Base-by-base conservation (phyloP, 92 coral and sea anemone genomes). In the Hydrozoanthus gracilis region DNA sequence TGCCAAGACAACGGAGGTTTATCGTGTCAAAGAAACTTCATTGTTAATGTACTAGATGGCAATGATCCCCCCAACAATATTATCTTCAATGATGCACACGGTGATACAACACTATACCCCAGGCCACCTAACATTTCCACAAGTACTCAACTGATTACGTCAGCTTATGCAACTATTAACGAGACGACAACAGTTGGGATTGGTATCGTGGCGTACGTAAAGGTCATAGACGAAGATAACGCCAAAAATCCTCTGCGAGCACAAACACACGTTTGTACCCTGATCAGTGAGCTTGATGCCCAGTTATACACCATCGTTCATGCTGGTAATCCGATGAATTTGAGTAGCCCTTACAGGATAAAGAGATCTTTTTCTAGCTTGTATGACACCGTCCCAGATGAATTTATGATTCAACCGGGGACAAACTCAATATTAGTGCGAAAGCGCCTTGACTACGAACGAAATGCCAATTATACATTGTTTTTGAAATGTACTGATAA, bases 321-420 rank as follows among this genome's bases (percentile, higher is more conserved):
- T 15, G 93, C 89, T 47, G 91, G 92, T 18, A 77, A 15, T 20
- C 91, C 93, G 39, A 56, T 60, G 51, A 83, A 62, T 27, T 70
- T 82, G 49, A 67, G 94, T 50, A 87, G 83, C 14, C 65, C 77
- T 71, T 88, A 84, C 27, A 67, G 87, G 49, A 45, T 89, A 48
- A 62, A 58, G n/a, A 67, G 84, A 62, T 79, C 84, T 11, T 55
- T n/a, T 7, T 27, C 68, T 35, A 76, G 89, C 52, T 87, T 27
- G 39, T 73, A 71, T 17, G 82, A 82, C 79, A 76, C 85, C 17
- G 77, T 90, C 35, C 93, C 93, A 6, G 51, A 80, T 8, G 88
- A 87, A 44, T 92, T 92, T 51, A 87, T 90, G 89, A 51, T 92
- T 47, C 95, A 91, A 18, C 95, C 95, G 3, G 95, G 95, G 18